Percentiles rank a stretch among this genome's conserved stretches.
Conservation (phyloP, 2,797 vertebrate species). For the Spheniscus humboldti region DNA sequence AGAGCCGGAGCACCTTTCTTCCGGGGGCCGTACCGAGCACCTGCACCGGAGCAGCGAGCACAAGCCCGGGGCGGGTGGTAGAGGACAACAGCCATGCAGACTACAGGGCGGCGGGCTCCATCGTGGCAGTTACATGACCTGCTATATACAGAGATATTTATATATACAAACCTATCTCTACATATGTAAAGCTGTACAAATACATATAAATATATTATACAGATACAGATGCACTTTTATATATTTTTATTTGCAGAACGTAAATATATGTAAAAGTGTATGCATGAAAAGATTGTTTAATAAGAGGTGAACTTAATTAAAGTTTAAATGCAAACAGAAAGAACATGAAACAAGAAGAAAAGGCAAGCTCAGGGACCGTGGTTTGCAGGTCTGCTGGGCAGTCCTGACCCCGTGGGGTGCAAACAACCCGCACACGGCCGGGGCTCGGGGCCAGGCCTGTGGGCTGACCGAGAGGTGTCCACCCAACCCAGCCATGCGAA, state of each 20-base stretch:
- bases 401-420: rapidly evolving
- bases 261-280: background rate
- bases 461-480: background rate
- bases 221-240: background rate
- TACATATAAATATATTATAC: background rate
- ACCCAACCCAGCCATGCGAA: background rate
- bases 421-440: rapidly evolving
- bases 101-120: background rate
- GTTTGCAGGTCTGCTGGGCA: background rate
- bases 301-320: background rate
- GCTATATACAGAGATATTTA: background rate
- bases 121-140: background rate
- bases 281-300: background rate
- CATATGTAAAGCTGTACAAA: background rate
- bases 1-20: background rate
- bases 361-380: background rate
- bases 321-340: background rate
- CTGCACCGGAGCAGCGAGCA: background rate
- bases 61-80: rapidly evolving
- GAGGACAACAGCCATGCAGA: too few species aligned
- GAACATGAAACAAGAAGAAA: background rate
- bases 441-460: background rate
- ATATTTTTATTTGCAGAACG: background rate
- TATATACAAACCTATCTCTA: background rate
- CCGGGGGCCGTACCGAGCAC: background rate